A percentile compares a stretch with the other conserved stretches of the same genome.
Conservation (phyloP, 2,113 vertebrate species). For the Channa argus region DNA sequence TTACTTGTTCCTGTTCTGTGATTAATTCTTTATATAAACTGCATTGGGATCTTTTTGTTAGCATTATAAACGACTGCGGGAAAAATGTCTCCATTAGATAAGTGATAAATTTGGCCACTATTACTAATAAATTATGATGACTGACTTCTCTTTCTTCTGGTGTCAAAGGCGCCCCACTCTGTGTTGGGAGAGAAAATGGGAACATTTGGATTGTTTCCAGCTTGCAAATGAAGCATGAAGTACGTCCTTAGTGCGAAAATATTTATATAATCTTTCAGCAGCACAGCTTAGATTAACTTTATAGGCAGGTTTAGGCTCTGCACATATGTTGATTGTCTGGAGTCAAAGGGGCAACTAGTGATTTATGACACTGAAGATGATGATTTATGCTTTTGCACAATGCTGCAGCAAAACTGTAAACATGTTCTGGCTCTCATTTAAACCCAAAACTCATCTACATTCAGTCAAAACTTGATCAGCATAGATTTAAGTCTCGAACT, state of each 20-base stretch:
- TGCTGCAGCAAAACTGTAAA: constrained; percentile 61
- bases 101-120: constrained; percentile 3
- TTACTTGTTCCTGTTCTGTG: constrained; percentile 31
- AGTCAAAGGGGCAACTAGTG: constrained; percentile 51
- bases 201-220: constrained; percentile 57
- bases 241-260: constrained; percentile 44
- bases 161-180: constrained; percentile 27
- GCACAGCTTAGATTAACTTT: constrained; percentile 49
- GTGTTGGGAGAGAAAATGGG: constrained; percentile 8
- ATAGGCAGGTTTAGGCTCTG: constrained; percentile 32
- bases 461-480: neutral
- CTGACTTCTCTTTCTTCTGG: constrained; percentile 36
- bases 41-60: constrained; percentile 20
- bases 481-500: neutral
- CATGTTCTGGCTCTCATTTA: constrained; percentile 49
- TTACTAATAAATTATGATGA: constrained; percentile 39
- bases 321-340: constrained; percentile 57
- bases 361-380: constrained; percentile 55
- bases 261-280: constrained; percentile 59
- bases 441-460: constrained; percentile 12
- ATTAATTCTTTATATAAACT: constrained; percentile 53
- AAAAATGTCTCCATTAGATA: constrained; percentile 44
- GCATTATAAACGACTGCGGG: constrained; percentile 32
- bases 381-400: constrained; percentile 56
- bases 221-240: constrained; percentile 58